phyloP scores from a whole-genome alignment of 2,113 vertebrate genomes.

The Nicator chloris region DNA sequence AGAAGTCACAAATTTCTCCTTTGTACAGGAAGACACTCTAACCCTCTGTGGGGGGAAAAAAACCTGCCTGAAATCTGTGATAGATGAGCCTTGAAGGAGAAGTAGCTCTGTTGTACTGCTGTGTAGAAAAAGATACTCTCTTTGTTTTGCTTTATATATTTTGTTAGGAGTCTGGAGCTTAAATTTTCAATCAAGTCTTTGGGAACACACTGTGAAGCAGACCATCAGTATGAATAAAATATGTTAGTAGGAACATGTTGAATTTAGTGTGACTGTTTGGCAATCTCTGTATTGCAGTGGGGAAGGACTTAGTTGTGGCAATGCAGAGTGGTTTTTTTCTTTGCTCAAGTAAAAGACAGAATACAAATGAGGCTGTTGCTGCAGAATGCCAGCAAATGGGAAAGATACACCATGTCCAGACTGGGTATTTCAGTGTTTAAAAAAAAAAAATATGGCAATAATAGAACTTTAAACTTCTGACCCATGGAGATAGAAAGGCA shows the following conservation, averaged over 20 bases:
- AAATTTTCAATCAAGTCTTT: conserved; percentile 25
- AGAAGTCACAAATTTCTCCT: not conserved
- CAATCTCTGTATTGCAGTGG: not conserved
- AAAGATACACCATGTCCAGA: not conserved
- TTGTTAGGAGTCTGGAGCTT: not conserved
- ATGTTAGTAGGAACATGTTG: not conserved
- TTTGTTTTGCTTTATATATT: conserved; percentile 17
- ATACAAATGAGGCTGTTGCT: conserved; percentile 11
- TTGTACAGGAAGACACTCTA: not conserved
- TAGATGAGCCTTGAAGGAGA: not conserved
- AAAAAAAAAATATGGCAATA: not conserved
- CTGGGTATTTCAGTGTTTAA: not conserved
- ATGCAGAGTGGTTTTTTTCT: not conserved
- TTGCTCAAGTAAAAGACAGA: not conserved
- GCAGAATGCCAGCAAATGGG: not conserved
- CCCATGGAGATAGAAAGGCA: not conserved
- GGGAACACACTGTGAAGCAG: not conserved
- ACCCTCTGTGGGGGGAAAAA: not conserved
- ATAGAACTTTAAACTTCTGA: not conserved
- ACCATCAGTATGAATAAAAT: conserved; percentile 26
- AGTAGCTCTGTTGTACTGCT: not conserved
- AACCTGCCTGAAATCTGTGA: not conserved
- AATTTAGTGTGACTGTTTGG: not conserved
- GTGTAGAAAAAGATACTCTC: not conserved
- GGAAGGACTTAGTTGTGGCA: not conserved